These are phyloP conservation scores for Ceyx erithaca DNA, from an alignment of 2,797 vertebrate genomes.

Conservation along the genomic window DNA sequence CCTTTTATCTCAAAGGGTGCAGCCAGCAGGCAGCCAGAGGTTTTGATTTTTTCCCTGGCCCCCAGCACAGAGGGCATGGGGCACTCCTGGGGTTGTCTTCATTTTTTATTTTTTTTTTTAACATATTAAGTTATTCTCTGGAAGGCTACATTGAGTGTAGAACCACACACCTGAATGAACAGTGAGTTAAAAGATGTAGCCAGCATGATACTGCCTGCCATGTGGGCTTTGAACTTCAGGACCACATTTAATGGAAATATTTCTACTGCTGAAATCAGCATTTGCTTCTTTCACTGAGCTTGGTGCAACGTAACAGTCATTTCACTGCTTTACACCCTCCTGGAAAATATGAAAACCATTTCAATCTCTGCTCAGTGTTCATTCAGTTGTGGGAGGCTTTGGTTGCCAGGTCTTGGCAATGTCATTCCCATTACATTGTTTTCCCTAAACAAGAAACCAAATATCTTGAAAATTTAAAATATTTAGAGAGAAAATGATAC, in stretches of 20 bases:
- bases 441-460: background rate
- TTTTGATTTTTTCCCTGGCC: background rate
- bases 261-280: background rate
- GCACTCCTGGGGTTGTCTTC: background rate
- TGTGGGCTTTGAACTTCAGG: background rate
- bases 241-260: background rate
- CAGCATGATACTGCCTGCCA: background rate
- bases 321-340: background rate
- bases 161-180: accelerated
- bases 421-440: background rate
- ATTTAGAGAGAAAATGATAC: background rate
- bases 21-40: accelerated
- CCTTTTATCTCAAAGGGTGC: background rate
- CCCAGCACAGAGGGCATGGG: accelerated
- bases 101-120: background rate
- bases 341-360: background rate
- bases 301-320: background rate
- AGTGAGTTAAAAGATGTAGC: background rate
- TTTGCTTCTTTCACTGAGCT: background rate
- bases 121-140: background rate
- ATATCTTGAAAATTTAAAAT: background rate
- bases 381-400: background rate
- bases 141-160: background rate
- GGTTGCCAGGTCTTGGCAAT: background rate
- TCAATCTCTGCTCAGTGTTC: background rate